These are phyloP conservation scores for Procambarus virginalis DNA, from an alignment of 1,140 invertebrate genomes.

Conservation along the genomic window DNA sequence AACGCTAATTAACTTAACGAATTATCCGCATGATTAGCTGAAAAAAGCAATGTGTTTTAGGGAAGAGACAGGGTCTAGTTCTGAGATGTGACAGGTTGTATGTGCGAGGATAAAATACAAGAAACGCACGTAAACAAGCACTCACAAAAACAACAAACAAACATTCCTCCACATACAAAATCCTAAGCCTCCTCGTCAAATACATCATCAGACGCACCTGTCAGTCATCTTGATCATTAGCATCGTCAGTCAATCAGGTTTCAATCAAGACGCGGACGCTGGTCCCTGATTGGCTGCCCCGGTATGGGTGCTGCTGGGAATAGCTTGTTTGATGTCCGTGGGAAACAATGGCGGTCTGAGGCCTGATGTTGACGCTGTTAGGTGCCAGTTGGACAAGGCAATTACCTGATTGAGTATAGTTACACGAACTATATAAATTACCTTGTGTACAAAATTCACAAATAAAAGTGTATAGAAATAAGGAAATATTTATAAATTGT, in stretches of 20 bases:
- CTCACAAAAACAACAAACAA: too few species aligned
- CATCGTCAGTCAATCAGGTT: neutral
- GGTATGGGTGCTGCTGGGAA: slow-evolving; percentile 1
- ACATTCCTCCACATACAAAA: too few species aligned
- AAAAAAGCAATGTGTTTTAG: too few species aligned
- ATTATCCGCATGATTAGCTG: too few species aligned
- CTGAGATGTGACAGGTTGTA: too few species aligned
- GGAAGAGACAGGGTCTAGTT: too few species aligned
- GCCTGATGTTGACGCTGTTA: slow-evolving; percentile 1
- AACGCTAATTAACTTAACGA: too few species aligned
- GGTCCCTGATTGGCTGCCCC: neutral
- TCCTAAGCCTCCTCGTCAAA: neutral
- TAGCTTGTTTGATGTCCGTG: neutral
- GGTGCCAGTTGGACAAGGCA: neutral
- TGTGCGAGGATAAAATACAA: too few species aligned
- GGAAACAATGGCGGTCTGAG: neutral
- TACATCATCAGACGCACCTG: neutral
- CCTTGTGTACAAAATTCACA: too few species aligned
- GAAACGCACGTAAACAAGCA: too few species aligned
- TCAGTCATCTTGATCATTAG: neutral
- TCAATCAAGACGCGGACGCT: neutral
- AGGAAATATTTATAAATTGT: too few species aligned
- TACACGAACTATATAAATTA: neutral
- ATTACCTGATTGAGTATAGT: neutral
- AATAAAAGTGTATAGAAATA: too few species aligned